phyloP scores from a whole-genome alignment of 2,113 vertebrate genomes.

The Gavialis gangeticus region DNA sequence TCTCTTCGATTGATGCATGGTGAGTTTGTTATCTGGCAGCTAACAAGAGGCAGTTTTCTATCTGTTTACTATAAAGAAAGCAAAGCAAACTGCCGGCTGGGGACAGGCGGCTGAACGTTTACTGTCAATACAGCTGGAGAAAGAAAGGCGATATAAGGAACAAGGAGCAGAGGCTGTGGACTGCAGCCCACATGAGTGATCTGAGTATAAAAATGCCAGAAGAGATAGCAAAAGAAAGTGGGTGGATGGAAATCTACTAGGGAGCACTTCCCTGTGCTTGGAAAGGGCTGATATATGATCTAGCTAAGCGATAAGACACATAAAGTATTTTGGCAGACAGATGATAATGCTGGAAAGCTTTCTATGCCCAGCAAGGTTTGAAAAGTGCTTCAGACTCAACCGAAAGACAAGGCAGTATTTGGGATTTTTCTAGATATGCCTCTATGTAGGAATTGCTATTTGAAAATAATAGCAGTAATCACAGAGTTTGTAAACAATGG shows the following conservation, averaged over 20 bases:
- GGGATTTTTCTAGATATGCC: background rate
- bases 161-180: conserved; percentile 7
- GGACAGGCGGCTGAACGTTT: conserved; percentile 68
- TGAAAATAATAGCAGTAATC: background rate
- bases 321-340: background rate
- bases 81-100: conserved; percentile 54
- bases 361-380: background rate
- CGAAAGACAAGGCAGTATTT: conserved; percentile 2
- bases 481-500: conserved; percentile 11
- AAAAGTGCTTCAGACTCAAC: background rate
- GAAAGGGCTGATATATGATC: background rate
- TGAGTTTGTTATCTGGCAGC: conserved; percentile 52
- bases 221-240: background rate
- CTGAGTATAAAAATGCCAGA: background rate
- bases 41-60: conserved; percentile 46
- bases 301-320: background rate
- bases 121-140: conserved; percentile 74
- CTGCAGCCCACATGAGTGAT: conserved; percentile 9
- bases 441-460: background rate
- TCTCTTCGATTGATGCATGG: conserved; percentile 38
- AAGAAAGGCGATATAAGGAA: conserved; percentile 53
- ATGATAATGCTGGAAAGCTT: conserved; percentile 8
- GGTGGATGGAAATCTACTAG: background rate
- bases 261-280: background rate
- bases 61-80: conserved; percentile 80